A percentile compares a stretch with the other conserved stretches of the same genome.
Evolutionary conservation across 2,113 vertebrate species (phyloP).

Genomic region (Glaucidium brasilianum): DNA sequence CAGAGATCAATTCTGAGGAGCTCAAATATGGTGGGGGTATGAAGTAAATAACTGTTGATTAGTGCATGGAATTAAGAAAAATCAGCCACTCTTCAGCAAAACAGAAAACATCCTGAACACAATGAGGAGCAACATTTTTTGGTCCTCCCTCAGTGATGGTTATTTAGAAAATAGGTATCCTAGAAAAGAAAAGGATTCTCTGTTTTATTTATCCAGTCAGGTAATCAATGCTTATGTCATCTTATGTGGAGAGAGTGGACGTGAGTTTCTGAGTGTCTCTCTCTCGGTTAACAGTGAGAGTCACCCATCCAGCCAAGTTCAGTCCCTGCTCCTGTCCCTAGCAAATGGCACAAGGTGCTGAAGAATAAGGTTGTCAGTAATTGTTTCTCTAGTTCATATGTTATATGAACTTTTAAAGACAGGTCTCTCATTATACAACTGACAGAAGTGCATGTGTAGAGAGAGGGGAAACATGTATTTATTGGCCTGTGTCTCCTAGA

Average conservation of each 20-base stretch:
- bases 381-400: background rate
- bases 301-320: background rate
- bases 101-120: background rate
- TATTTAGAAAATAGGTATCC: background rate
- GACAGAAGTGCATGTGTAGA: accelerated
- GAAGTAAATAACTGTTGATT: background rate
- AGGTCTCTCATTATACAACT: background rate
- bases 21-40: accelerated
- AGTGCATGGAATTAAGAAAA: background rate
- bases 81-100: background rate
- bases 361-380: background rate
- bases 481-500: accelerated
- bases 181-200: background rate
- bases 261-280: background rate
- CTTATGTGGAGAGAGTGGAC: accelerated
- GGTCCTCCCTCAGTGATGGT: accelerated
- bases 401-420: background rate
- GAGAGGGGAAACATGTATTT: background rate
- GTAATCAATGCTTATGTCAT: background rate
- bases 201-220: background rate
- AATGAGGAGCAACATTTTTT: background rate
- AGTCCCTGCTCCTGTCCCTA: accelerated
- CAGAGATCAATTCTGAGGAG: background rate
- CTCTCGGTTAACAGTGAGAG: background rate
- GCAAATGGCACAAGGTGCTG: background rate